Conservation (phyloP, 2,888 invertebrate species). For the Epicampocera succincta region DNA sequence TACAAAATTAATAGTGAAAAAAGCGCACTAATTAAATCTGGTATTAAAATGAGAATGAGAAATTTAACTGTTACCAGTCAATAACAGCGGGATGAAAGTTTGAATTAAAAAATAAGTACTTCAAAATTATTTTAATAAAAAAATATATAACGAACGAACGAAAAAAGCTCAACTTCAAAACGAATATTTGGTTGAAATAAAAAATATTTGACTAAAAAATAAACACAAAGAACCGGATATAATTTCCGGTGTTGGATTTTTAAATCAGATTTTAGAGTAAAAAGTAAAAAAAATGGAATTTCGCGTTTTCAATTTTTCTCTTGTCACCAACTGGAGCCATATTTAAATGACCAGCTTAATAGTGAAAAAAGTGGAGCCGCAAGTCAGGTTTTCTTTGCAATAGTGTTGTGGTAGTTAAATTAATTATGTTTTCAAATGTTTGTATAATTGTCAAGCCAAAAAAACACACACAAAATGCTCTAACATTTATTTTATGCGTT, state of each 20-base stretch:
- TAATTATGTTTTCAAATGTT: slow-evolving; percentile 38
- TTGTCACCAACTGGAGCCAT: slow-evolving; percentile 6
- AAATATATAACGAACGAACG: not conserved
- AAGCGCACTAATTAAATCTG: slow-evolving; percentile 33
- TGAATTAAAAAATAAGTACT: slow-evolving; percentile 14
- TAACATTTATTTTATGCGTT: slow-evolving; percentile 50
- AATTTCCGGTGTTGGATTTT: slow-evolving; percentile 76
- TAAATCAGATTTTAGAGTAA: slow-evolving; percentile 45
- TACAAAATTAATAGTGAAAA: slow-evolving; percentile 2
- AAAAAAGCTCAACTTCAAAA: slow-evolving; percentile 3
- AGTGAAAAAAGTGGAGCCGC: slow-evolving; percentile 21
- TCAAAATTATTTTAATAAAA: slow-evolving; percentile 12
- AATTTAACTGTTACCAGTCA: slow-evolving; percentile 52
- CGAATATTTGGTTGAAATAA: slow-evolving; percentile 25
- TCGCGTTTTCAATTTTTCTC: slow-evolving; percentile 42
- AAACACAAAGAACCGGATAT: slow-evolving; percentile 79
- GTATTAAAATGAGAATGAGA: slow-evolving; percentile 57
- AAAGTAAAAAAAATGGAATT: slow-evolving; percentile 9
- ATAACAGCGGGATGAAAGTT: slow-evolving; percentile 58
- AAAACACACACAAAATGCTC: slow-evolving; percentile 22
- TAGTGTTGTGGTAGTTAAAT: slow-evolving; percentile 3
- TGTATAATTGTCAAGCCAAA: slow-evolving; percentile 51
- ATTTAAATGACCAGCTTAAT: slow-evolving; percentile 33
- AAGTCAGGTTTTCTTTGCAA: slow-evolving; percentile 9
- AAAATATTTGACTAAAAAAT: slow-evolving; percentile 14